Percentiles rank a stretch among this genome's conserved stretches.
Conservation (phyloP, 2,113 vertebrate genomes). For the Ornithorhynchus anatinus region DNA sequence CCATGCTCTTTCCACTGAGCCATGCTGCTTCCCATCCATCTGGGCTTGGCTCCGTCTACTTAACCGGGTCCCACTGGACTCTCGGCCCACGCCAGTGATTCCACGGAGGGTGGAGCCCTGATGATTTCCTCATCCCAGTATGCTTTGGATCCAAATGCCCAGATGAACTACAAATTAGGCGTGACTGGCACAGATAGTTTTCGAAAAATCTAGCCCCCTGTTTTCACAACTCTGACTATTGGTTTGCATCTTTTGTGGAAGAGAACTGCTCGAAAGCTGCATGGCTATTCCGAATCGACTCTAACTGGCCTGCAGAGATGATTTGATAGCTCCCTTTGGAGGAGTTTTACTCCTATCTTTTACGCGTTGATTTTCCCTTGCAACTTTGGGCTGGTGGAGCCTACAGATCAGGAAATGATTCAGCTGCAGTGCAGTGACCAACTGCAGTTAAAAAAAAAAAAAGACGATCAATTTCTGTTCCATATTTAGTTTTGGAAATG, state of each 20-base stretch:
- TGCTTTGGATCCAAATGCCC: not conserved
- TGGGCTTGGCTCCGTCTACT: no score
- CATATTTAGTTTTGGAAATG: not conserved
- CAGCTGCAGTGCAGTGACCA: rapidly evolving
- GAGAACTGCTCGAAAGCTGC: not conserved
- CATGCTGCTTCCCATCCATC: no score
- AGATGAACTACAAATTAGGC: not conserved
- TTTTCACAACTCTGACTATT: not conserved
- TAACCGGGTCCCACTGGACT: no score
- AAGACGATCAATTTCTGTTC: not conserved
- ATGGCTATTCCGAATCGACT: no score
- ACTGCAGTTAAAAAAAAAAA: rapidly evolving
- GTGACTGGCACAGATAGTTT: not conserved
- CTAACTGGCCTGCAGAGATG: not conserved
- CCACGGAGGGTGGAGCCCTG: not conserved
- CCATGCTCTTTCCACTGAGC: no score
- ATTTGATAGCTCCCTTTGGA: not conserved
- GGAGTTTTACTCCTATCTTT: no score
- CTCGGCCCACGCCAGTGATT: no score
- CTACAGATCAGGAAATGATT: rapidly evolving
- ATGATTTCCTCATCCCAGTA: not conserved
- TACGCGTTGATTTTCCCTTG: no score
- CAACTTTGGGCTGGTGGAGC: no score
- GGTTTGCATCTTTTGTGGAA: not conserved
- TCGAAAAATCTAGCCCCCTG: not conserved